Percentiles rank a stretch among this genome's conserved stretches.
Evolutionary conservation across 1,140 invertebrate species (phyloP).

Genomic region (Xylocopa sonorina): DNA sequence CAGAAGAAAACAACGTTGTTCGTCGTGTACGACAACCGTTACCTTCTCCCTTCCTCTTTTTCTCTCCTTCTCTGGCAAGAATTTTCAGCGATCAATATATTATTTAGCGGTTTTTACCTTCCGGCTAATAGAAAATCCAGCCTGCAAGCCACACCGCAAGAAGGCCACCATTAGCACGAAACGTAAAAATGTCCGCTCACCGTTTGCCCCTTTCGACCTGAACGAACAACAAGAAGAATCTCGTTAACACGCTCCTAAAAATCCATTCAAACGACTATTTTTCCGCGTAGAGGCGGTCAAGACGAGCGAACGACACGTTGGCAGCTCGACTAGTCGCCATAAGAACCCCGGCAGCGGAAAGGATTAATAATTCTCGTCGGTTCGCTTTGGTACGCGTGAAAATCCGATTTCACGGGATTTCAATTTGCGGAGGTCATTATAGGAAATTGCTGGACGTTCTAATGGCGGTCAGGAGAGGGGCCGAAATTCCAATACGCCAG

Average conservation of each 20-base stretch:
- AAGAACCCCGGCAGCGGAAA: background rate
- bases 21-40: background rate
- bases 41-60: no score
- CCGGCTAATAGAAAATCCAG: no score
- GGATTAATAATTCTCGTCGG: conserved; percentile 8
- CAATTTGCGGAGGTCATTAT: conserved; percentile 14
- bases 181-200: no score
- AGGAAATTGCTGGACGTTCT: conserved; percentile 19
- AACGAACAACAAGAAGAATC: background rate
- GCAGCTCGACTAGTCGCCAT: conserved; percentile 11
- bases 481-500: no score
- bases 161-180: no score
- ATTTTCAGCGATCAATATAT: no score
- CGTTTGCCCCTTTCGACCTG: no score
- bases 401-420: conserved; percentile 29
- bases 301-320: background rate
- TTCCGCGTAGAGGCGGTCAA: background rate
- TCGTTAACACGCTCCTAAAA: conserved; percentile 4
- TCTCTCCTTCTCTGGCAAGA: no score
- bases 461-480: background rate
- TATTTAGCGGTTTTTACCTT: no score
- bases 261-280: conserved; percentile 18
- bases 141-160: no score
- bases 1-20: background rate
- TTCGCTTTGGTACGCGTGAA: conserved; percentile 11